A percentile compares a stretch with the other conserved stretches of the same genome.
Evolutionary conservation across 2,888 invertebrate genomes (phyloP).

Genomic region (Acanthoscelides obtectus): DNA sequence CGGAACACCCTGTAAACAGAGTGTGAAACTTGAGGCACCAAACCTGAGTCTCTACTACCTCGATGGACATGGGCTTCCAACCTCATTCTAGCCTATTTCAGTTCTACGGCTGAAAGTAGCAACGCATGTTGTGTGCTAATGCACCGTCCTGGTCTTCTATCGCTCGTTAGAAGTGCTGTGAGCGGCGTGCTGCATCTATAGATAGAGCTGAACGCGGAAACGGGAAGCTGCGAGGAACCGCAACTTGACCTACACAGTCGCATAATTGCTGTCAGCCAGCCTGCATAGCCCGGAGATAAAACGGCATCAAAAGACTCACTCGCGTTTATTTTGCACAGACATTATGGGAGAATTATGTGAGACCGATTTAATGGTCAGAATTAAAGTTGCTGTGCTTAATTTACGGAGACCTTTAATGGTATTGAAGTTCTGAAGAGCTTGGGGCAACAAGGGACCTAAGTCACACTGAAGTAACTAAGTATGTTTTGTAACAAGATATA

Average conservation of each 20-base stretch:
- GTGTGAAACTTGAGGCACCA: too few relatives aligned
- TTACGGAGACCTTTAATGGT: too few relatives aligned
- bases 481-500: too few relatives aligned
- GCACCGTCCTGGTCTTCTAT: neutral
- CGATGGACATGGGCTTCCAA: too few relatives aligned
- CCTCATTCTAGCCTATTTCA: neutral
- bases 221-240: constrained; percentile 4
- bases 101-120: neutral
- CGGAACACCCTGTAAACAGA: too few relatives aligned
- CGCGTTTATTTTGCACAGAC: neutral
- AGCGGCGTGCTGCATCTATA: neutral
- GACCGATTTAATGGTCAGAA: neutral
- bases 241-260: constrained; percentile 2
- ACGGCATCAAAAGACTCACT: neutral
- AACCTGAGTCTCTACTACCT: too few relatives aligned
- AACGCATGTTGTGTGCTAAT: neutral
- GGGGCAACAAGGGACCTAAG: too few relatives aligned
- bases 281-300: neutral
- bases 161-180: neutral
- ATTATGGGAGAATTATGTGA: neutral
- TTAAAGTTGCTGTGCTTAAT: neutral
- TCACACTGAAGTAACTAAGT: too few relatives aligned
- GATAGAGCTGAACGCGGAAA: constrained; percentile 1
- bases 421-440: too few relatives aligned
- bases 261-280: neutral